phyloP scores from a whole-genome alignment of 2,113 vertebrate genomes.

The Amphiprion percula region DNA sequence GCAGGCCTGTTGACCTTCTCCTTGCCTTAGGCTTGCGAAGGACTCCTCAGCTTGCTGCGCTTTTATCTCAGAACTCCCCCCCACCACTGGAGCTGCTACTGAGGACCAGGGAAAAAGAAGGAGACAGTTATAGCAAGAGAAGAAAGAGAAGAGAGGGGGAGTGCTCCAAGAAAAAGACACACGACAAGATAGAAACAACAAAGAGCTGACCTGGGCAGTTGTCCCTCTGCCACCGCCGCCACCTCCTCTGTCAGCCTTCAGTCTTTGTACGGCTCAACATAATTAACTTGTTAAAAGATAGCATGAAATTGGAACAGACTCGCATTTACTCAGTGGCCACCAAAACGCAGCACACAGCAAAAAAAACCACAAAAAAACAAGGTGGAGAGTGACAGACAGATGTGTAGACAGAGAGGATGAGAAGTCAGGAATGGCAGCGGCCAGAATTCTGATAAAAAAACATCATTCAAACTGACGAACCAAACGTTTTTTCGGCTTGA shows the following conservation, averaged over 20 bases:
- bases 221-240: constrained; percentile 62
- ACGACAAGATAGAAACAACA: constrained; percentile 71
- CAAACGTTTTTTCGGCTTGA: constrained; percentile 48
- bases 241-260: constrained; percentile 33
- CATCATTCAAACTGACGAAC: constrained; percentile 34
- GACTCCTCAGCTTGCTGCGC: constrained; percentile 86
- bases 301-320: constrained; percentile 76
- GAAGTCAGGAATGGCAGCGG: constrained; percentile 6
- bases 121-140: constrained; percentile 45
- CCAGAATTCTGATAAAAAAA: constrained; percentile 42
- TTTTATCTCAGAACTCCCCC: constrained; percentile 90
- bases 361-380: constrained; percentile 25
- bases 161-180: constrained; percentile 50
- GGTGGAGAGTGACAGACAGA: constrained; percentile 22
- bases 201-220: constrained; percentile 68
- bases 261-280: constrained; percentile 73
- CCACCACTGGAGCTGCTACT: constrained; percentile 71
- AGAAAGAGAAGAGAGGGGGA: constrained; percentile 33
- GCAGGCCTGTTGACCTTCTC: constrained; percentile 92
- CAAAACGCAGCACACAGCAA: constrained; percentile 35
- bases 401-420: constrained; percentile 19
- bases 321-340: constrained; percentile 64
- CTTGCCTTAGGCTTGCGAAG: constrained; percentile 89
- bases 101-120: constrained; percentile 56
- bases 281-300: constrained; percentile 81